Conservation (phyloP, 2,888 invertebrate genomes). For the Anodontia alba region DNA sequence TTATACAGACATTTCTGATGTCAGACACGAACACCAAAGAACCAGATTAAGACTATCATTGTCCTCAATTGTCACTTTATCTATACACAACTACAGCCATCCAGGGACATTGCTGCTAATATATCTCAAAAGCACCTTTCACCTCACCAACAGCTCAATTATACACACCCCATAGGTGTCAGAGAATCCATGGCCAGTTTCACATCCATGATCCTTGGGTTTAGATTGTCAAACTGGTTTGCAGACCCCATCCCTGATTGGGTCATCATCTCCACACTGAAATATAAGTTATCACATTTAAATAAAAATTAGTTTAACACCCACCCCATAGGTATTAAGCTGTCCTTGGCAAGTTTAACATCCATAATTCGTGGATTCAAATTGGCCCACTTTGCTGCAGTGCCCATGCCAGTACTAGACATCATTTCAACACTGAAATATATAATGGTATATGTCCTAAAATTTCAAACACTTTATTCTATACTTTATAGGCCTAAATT, state of each 20-base stretch:
- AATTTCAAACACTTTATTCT: too few relatives aligned
- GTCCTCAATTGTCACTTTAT: too few relatives aligned
- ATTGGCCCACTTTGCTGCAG: conserved; percentile 36
- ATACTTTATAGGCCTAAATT: too few relatives aligned
- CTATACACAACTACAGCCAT: too few relatives aligned
- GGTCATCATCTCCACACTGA: conserved; percentile 81
- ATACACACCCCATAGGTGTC: conserved; percentile 82
- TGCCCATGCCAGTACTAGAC: conserved; percentile 58
- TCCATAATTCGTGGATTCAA: conserved; percentile 78
- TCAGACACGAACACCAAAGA: too few relatives aligned
- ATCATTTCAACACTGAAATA: conserved; percentile 79
- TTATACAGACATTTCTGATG: too few relatives aligned
- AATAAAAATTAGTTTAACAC: conserved; percentile 13
- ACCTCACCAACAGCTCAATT: too few relatives aligned
- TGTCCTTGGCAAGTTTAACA: conserved; percentile 70
- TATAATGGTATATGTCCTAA: too few relatives aligned
- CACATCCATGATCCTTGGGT: conserved; percentile 76
- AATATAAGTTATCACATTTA: conserved; percentile 3
- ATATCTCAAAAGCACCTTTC: too few relatives aligned
- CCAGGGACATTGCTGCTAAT: too few relatives aligned
- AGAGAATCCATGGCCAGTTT: conserved; percentile 74
- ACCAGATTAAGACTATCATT: too few relatives aligned
- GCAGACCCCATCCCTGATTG: conserved; percentile 39
- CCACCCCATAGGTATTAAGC: conserved; percentile 83
- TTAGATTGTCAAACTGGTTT: conserved; percentile 54